Base-by-base conservation (phyloP, 2,797 vertebrate species). In the Crenuchus spilurus region DNA sequence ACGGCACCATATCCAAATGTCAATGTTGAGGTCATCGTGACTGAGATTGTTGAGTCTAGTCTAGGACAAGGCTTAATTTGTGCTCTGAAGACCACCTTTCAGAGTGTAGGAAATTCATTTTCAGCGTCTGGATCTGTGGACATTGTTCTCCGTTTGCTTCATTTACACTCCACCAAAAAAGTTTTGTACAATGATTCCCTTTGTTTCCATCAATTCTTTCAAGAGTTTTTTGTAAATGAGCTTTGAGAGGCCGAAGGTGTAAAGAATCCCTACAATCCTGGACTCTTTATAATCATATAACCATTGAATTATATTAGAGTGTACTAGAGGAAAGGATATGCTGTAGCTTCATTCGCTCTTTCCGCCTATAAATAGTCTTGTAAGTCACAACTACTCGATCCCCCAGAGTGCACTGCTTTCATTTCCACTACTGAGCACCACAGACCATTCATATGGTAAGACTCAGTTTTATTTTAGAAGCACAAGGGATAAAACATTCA, bases 401-500 rank as follows among this genome's bases (percentile, higher is more conserved):
- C 49, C 41, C 67, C 49, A 57, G 74, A 48, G 33, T 51, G 49
- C 74, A 65, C 68, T 39, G 37, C 51, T 64, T 42, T 70, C 46
- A 63, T 37, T 63, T 22, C 28, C 16, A 26, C 37, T 37, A 46
- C 64, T 70, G 48, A 75, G 35, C 30, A 30, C 66, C 8, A 26
- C 9, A 2, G 58, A 58, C 49, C 68, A 76, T 76, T 74, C 77
- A 82, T 74, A 82, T 80, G 75, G 71, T 75, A 73, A 74, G 20
- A 67, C 70, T 70, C 60, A 75, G 76, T 63, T 77, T 74, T 63
- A 70, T 74, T 82, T 77, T 42, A 57, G 70, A 77, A 66, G 67
- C 72, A 74, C 65, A 51, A 65, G 66, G 68, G 75, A 80, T 80
- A 75, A 82, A 77, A 70, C 75, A 78, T 73, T 76, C 75, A 76